Conservation (phyloP, 1,140 invertebrate species). For the Pogonognathellus flavescens region DNA sequence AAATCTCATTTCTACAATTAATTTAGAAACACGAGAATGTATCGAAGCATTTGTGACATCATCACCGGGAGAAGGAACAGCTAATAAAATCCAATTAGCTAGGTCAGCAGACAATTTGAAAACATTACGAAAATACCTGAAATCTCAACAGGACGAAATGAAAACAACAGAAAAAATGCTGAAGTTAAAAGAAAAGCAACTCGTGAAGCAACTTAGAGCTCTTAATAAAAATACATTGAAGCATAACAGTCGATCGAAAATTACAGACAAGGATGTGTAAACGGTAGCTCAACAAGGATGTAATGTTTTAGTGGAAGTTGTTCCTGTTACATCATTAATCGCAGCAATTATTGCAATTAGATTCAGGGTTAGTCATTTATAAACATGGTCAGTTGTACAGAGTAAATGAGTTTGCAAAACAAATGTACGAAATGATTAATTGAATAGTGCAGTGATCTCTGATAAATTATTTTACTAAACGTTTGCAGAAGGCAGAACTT, state of each 20-base stretch:
- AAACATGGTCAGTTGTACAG: too few relatives aligned
- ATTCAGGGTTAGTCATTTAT: too few relatives aligned
- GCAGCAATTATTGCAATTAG: too few relatives aligned
- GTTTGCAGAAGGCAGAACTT: too few relatives aligned
- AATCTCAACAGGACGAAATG: constrained; percentile 33
- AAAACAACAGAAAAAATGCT: constrained; percentile 47
- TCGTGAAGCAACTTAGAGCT: constrained; percentile 39
- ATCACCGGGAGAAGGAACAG: not conserved
- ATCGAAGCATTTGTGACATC: not conserved
- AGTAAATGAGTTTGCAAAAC: too few relatives aligned
- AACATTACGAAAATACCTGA: constrained; percentile 32
- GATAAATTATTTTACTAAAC: too few relatives aligned
- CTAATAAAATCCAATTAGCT: not conserved
- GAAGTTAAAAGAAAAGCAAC: constrained; percentile 50
- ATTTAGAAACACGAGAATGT: not conserved
- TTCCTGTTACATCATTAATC: too few relatives aligned
- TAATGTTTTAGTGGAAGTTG: too few relatives aligned
- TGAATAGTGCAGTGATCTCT: too few relatives aligned
- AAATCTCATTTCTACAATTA: not conserved
- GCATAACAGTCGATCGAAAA: too few relatives aligned
- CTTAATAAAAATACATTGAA: not conserved
- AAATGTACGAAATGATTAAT: too few relatives aligned
- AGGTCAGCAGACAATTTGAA: constrained; percentile 13
- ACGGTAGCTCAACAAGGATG: not conserved
- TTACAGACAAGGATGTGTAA: not conserved